These are phyloP conservation scores for Falco novaeseelandiae DNA, from an alignment of 2,797 vertebrate species.

Conservation along the genomic window DNA sequence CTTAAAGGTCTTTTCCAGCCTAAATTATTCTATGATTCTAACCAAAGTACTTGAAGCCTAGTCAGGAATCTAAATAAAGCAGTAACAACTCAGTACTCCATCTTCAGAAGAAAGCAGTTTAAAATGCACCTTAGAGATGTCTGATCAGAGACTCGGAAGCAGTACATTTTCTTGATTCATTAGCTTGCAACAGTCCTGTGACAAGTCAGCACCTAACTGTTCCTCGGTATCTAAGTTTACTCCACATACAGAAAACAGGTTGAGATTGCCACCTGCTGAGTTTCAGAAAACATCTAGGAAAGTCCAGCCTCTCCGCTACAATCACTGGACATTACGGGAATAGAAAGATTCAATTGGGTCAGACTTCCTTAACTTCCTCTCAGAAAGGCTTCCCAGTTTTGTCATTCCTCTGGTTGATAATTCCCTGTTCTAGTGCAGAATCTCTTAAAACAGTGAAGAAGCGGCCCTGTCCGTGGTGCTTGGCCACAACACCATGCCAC, in stretches of 20 bases:
- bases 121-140: not conserved
- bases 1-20: no score
- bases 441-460: fast-evolving
- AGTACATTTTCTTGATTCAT: not conserved
- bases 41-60: not conserved
- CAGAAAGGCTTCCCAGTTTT: not conserved
- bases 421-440: not conserved
- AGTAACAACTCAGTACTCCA: not conserved
- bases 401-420: not conserved
- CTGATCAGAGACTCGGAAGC: not conserved
- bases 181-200: not conserved
- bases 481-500: not conserved
- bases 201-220: not conserved
- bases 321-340: not conserved
- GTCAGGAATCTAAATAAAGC: not conserved
- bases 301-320: not conserved
- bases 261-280: not conserved
- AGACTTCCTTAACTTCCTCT: not conserved
- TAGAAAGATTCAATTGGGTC: not conserved
- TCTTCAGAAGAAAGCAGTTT: not conserved
- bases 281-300: not conserved
- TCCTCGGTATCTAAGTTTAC: not conserved
- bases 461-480: conserved; percentile 65
- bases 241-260: not conserved
- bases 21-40: not conserved